Conservation (phyloP, 1,140 invertebrate genomes). For the Helicoverpa armigera region DNA sequence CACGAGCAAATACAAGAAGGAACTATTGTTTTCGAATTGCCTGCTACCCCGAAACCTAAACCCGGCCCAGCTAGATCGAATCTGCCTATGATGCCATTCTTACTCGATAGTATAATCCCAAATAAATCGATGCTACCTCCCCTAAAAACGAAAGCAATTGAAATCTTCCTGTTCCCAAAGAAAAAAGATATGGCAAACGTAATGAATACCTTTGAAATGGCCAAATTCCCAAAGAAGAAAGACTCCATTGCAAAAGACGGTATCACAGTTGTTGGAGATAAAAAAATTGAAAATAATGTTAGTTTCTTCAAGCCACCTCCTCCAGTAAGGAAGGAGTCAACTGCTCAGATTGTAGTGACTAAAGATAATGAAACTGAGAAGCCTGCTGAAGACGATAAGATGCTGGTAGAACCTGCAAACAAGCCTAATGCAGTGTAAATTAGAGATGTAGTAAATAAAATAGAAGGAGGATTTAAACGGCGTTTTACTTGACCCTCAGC, state of each 20-base stretch:
- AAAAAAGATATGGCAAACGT: slow-evolving; percentile 59
- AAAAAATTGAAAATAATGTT: slow-evolving; percentile 67
- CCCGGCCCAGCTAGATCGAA: slow-evolving; percentile 48
- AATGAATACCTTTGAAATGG: slow-evolving; percentile 18
- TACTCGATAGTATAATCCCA: slow-evolving; percentile 62
- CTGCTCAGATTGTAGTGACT: slow-evolving; percentile 51
- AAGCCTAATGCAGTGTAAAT: slow-evolving; percentile 49
- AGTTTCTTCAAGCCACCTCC: slow-evolving; percentile 56
- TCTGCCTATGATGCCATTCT: slow-evolving; percentile 51
- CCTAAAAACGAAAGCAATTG: slow-evolving; percentile 66
- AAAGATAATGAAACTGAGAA: slow-evolving; percentile 12
- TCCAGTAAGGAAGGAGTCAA: slow-evolving; percentile 66
- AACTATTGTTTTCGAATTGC: slow-evolving; percentile 68
- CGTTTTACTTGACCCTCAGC: background rate
- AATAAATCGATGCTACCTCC: slow-evolving; percentile 58
- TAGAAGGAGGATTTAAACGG: background rate
- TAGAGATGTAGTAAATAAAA: slow-evolving; percentile 7
- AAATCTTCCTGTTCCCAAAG: slow-evolving; percentile 75
- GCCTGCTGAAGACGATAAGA: slow-evolving; percentile 23
- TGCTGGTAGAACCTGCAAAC: slow-evolving; percentile 27
- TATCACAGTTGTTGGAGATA: slow-evolving; percentile 74
- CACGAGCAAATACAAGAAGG: slow-evolving; percentile 72
- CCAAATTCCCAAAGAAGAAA: slow-evolving; percentile 47
- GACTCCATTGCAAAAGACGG: slow-evolving; percentile 53
- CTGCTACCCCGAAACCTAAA: slow-evolving; percentile 58